Conservation (phyloP, 1,140 invertebrate genomes). For the Drosophila azteca region DNA sequence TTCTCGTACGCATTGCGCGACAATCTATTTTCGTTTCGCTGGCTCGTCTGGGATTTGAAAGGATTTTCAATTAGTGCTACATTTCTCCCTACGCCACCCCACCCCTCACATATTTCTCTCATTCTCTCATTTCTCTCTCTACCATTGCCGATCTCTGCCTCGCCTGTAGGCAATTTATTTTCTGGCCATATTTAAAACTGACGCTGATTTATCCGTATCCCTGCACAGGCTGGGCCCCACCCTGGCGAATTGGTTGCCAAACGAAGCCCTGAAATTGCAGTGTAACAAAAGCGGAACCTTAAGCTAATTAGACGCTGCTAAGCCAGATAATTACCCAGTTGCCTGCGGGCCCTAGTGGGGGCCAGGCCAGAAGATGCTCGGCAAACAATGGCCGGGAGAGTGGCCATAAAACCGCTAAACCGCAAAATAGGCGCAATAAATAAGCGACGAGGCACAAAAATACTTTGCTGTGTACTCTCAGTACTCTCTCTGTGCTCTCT, state of each 20-base stretch:
- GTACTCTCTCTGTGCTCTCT: not conserved
- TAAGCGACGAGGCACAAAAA: slow-evolving; percentile 45
- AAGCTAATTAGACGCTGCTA: slow-evolving; percentile 74
- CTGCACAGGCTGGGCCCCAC: slow-evolving; percentile 11
- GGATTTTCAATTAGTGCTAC: slow-evolving; percentile 75
- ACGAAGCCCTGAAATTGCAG: slow-evolving; percentile 27
- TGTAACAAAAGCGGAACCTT: slow-evolving; percentile 30
- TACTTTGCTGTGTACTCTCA: slow-evolving; percentile 24
- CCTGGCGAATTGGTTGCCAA: slow-evolving; percentile 40
- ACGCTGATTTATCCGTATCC: slow-evolving; percentile 55
- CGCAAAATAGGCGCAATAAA: slow-evolving; percentile 81
- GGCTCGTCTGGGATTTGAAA: slow-evolving; percentile 57
- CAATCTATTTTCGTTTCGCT: slow-evolving; percentile 63
- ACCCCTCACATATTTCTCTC: not conserved
- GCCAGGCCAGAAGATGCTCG: slow-evolving; percentile 14
- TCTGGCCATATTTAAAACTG: slow-evolving; percentile 58
- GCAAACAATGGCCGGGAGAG: slow-evolving; percentile 50
- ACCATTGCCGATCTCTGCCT: too few relatives aligned
- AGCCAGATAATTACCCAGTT: slow-evolving; percentile 67
- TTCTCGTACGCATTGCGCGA: slow-evolving; percentile 53
- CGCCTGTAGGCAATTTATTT: slow-evolving; percentile 57
- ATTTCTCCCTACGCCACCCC: too few relatives aligned
- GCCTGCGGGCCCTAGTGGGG: slow-evolving; percentile 18
- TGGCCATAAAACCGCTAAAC: slow-evolving; percentile 79
- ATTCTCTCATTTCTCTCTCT: not conserved